Base-by-base conservation (phyloP, 2,888 invertebrate species). In the Limnephilus marmoratus region DNA sequence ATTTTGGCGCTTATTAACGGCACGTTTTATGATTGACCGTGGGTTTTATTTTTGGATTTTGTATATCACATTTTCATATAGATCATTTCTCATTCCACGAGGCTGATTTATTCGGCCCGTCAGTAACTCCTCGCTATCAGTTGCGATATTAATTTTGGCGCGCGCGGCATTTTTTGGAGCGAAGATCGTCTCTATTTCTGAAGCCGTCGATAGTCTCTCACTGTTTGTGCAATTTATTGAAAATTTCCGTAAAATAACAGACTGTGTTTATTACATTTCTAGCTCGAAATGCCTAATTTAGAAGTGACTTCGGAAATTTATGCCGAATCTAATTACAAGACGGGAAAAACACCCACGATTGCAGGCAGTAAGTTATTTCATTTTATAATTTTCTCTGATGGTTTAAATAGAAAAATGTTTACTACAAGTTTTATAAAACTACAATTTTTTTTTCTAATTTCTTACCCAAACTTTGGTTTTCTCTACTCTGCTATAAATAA, bases 251-350 rank as follows among this genome's bases (percentile, higher is more conserved):
- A 91, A 45, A 83, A 87, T 68, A 80, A 37, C n/a, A 37, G 13
- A 13, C n/a, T 89, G 53, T 91, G 82, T 90, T 81, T 82, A 45
- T 12, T n/a, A n/a, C n/a, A n/a, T 85, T 89, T 89, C 13, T 53
- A 82, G 53, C 95, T 95, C 90, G 94, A 96, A 96, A 96, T 96
- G 96, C 96, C 96, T 93, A 96, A 96, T 95, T 95, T 96, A 92
- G 97, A 97, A 94, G 97, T 98, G 90, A 97, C 97, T 85, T 98
- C 98, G 41, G 98, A 98, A 96, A 97, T 98, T 94, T 97, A 97
- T 95, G 96, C 96, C 80, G 98, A 98, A 95, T 97, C 96, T 94
- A 96, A 97, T 94, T 97, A 97, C 94, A 96, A 95, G 93, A 96
- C 97, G 24, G 95, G 95, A 93, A 95, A 94, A 93, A 94, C 95